Percentiles rank a stretch among this genome's conserved stretches.
These are phyloP conservation scores for Hestina assimilis DNA, from an alignment of 1,140 invertebrate species.

Conservation along the genomic window DNA sequence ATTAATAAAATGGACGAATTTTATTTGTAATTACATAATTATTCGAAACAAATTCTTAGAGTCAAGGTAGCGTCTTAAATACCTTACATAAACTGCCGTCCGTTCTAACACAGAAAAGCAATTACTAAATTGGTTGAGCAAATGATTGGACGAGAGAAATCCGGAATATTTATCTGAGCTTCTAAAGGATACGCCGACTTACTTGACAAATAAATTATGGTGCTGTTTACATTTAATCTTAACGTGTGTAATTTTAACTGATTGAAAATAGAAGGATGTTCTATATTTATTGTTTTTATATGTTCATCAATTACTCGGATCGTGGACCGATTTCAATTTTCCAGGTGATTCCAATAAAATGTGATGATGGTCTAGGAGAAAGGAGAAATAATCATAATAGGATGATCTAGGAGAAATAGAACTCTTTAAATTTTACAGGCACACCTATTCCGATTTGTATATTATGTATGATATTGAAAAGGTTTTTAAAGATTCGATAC, in stretches of 20 bases:
- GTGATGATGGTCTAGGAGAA: too few species aligned
- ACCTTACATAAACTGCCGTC: constrained; percentile 7
- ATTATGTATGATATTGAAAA: too few species aligned
- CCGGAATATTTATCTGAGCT: constrained; percentile 29
- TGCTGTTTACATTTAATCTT: constrained; percentile 4
- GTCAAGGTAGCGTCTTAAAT: constrained; percentile 7
- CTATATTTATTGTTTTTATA: too few species aligned
- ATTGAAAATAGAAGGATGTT: not conserved
- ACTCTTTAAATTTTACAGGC: too few species aligned
- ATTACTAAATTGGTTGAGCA: constrained; percentile 33
- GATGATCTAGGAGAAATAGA: too few species aligned
- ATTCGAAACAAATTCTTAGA: not conserved
- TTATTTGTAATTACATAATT: not conserved
- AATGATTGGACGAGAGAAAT: constrained; percentile 22
- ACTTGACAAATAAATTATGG: constrained; percentile 15
- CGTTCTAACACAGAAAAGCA: constrained; percentile 22
- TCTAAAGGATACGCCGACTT: constrained; percentile 23
- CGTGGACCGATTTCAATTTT: too few species aligned
- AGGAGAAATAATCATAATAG: too few species aligned
- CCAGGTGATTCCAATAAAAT: too few species aligned
- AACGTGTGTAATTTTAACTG: not conserved
- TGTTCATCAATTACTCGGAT: too few species aligned
- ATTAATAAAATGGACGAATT: too few species aligned
- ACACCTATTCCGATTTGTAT: too few species aligned
- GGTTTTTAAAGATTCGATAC: too few species aligned